Evolutionary conservation across 2,113 vertebrate genomes (phyloP).

Genomic region (Neogobius melanostomus): DNA sequence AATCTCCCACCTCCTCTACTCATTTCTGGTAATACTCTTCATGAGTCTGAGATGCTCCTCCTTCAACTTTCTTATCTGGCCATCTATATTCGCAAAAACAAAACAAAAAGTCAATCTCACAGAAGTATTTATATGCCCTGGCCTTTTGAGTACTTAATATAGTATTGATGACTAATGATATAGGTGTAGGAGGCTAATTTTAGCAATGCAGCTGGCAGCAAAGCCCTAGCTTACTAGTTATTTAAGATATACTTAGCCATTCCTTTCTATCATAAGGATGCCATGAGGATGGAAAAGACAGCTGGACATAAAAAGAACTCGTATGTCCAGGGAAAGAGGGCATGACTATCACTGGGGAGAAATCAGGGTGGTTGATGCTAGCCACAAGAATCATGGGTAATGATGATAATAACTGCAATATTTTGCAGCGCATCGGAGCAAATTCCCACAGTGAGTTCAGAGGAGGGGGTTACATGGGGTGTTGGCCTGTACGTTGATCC

Average conservation of each 20-base stretch:
- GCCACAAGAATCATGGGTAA: constrained; percentile 31
- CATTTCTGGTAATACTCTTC: constrained; percentile 8
- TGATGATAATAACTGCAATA: constrained; percentile 35
- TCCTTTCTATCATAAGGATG: constrained; percentile 15
- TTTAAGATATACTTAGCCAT: constrained; percentile 11
- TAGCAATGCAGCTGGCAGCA: constrained; percentile 13
- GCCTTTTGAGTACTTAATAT: constrained; percentile 5
- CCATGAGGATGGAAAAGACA: constrained; percentile 34
- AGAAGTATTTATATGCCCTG: constrained; percentile 9
- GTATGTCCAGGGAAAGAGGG: constrained; percentile 15
- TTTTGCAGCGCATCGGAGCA: constrained; percentile 18
- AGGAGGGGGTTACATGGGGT: constrained; percentile 18
- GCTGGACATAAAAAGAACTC: constrained; percentile 13
- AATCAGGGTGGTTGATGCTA: constrained; percentile 20
- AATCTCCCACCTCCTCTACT: constrained; percentile 35
- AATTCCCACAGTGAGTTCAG: constrained; percentile 34
- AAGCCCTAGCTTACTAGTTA: constrained; percentile 16
- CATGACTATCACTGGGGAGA: constrained; percentile 22
- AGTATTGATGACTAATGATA: constrained; percentile 34
- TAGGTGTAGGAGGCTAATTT: constrained; percentile 27
- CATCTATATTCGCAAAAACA: constrained; percentile 29
- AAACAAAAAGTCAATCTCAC: constrained; percentile 14
- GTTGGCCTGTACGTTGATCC: constrained; percentile 26
- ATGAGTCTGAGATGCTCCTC: constrained; percentile 11
- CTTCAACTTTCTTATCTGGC: constrained; percentile 18